Evolutionary conservation across 2,888 invertebrate genomes (phyloP).

Genomic region (Drosophila borealis): DNA sequence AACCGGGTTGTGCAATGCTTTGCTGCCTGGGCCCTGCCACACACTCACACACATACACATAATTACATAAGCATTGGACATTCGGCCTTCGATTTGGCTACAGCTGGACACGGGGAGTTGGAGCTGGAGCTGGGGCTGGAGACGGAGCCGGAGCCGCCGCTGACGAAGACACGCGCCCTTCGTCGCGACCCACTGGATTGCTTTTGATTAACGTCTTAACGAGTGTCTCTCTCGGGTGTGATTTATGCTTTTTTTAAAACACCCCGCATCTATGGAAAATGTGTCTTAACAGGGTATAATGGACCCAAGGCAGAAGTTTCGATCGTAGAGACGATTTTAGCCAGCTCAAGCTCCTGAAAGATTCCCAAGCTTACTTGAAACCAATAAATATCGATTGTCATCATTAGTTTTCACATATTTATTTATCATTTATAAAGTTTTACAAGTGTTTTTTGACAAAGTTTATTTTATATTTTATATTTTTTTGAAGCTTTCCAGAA

Average conservation of each 20-base stretch:
- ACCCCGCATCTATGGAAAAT: background rate
- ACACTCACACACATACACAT: slow-evolving; percentile 18
- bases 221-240: slow-evolving; percentile 67
- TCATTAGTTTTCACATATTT: background rate
- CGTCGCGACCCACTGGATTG: slow-evolving; percentile 61
- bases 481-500: too few species aligned
- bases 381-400: background rate
- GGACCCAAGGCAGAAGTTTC: background rate
- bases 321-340: background rate
- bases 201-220: slow-evolving; percentile 78
- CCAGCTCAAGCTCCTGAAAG: too few species aligned
- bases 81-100: slow-evolving; percentile 72
- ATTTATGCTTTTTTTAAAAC: slow-evolving; percentile 58
- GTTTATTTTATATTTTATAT: too few species aligned
- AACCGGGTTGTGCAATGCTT: slow-evolving; percentile 49
- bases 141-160: slow-evolving; percentile 5
- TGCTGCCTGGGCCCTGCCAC: slow-evolving; percentile 29
- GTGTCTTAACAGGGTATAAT: background rate
- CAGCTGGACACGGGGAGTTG: slow-evolving; percentile 40
- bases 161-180: slow-evolving; percentile 58
- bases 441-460: too few species aligned
- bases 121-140: slow-evolving; percentile 8
- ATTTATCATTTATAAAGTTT: background rate
- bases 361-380: background rate
- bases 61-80: slow-evolving; percentile 73